Evolutionary conservation across 1,140 invertebrate genomes (phyloP), one percentile per base, ranked within the genome.

Genomic region (Zaprionus africanus): DNA sequence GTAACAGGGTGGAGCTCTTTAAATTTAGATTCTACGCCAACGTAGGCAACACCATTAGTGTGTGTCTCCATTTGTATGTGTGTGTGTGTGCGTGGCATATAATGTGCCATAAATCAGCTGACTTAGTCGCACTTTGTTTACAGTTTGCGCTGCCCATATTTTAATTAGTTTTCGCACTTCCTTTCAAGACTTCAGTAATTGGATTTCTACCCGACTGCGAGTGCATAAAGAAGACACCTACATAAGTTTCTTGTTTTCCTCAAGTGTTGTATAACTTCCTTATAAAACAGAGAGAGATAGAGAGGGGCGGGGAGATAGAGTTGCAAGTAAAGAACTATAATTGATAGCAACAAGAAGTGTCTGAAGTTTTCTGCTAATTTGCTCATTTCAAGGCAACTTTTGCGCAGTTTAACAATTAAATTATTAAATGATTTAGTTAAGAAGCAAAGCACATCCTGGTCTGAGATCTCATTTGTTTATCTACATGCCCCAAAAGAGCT

Each of bases 41-140:
- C n/a, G n/a, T 46, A 22, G 1, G 17, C 17, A 22, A 36, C 19
- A 12, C 22, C 22, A 22, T 22, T 22, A 22, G 22, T 51, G 58
- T 62, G 59, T 74, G 63, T 43, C 41, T 34, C 19, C 22, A 26
- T 31, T 41, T 60, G 64, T 64, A 36, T 41, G 66, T 77, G 34
- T 68, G 38, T 51, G 53, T 62, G 43, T 34, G 24, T 69, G 59
- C 26, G 24, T 59, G 15, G 28, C 76, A 62, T 68, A 64, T 59
- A 70, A 64, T 78, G 73, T 69, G 81, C 62, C 84, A 88, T 87
- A 87, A 88, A 87, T 87, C 82, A 84, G 69, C 62, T 65, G 66
- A 51, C 67, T 63, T 73, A 67, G 60, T 72, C 66, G 63, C 67
- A 65, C 28, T 57, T 79, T 70, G 60, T 85, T 79, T 70, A 62